Evolutionary conservation across 2,797 vertebrate genomes (phyloP).

Genomic region (Hypotaenidia okinawae): DNA sequence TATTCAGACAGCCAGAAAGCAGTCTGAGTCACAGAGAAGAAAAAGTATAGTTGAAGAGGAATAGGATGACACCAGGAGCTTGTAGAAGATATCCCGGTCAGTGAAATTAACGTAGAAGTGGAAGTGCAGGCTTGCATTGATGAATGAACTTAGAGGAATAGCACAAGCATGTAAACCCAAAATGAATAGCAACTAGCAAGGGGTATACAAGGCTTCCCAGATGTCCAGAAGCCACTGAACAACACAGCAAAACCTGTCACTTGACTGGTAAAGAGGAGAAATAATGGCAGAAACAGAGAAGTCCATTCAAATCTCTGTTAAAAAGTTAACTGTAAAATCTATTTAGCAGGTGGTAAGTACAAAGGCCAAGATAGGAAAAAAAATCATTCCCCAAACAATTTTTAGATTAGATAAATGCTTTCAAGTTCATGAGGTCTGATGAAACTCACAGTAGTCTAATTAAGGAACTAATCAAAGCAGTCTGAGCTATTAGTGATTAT

Average conservation of each 20-base stretch:
- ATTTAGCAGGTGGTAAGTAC: neutral
- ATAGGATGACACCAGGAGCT: neutral
- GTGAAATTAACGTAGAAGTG: neutral
- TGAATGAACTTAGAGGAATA: neutral
- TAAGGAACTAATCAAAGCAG: slow-evolving; percentile 33
- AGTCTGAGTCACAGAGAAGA: neutral
- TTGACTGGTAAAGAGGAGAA: neutral
- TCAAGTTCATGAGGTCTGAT: neutral
- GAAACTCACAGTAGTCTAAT: neutral
- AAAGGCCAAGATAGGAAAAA: neutral
- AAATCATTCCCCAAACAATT: neutral
- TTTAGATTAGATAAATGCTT: slow-evolving; percentile 32
- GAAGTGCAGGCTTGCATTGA: neutral
- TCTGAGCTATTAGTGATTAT: neutral
- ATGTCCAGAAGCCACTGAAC: neutral
- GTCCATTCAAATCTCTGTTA: neutral
- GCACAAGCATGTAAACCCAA: neutral
- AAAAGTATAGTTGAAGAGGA: neutral
- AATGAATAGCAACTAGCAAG: neutral
- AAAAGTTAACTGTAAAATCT: neutral
- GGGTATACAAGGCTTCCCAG: neutral
- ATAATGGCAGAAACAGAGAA: neutral
- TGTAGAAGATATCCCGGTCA: neutral
- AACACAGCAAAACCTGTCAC: neutral
- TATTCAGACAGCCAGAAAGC: neutral